A percentile compares a stretch with the other conserved stretches of the same genome.
phyloP scores from a whole-genome alignment of 2,797 vertebrate genomes.

The Phrynocephalus forsythii region DNA sequence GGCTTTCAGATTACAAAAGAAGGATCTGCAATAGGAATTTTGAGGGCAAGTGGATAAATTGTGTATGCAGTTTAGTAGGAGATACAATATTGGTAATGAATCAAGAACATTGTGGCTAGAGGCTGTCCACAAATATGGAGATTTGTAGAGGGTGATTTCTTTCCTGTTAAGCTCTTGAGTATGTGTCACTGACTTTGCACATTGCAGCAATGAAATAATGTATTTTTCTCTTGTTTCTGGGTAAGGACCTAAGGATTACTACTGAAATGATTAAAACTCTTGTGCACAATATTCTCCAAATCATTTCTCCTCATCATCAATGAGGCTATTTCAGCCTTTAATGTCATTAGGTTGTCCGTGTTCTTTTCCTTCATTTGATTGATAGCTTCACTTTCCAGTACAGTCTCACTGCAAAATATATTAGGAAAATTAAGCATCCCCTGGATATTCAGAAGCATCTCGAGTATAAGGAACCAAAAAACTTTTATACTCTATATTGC shows the following conservation, averaged over 20 bases:
- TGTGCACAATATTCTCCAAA: not conserved
- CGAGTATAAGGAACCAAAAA: constrained; percentile 6
- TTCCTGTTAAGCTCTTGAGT: not conserved
- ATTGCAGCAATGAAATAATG: not conserved
- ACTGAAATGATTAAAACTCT: constrained; percentile 45
- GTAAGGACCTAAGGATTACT: not conserved
- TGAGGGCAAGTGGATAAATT: not conserved
- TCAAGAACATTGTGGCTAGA: constrained; percentile 36
- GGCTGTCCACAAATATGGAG: not conserved
- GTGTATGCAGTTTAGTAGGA: not conserved
- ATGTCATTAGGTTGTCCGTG: constrained; percentile 27
- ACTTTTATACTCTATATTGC: rapidly evolving
- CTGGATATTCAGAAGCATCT: not conserved
- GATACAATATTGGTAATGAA: not conserved
- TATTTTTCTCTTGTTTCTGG: constrained; percentile 6
- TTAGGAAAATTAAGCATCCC: not conserved
- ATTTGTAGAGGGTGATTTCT: not conserved
- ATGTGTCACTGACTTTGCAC: not conserved
- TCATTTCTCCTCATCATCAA: constrained; percentile 9
- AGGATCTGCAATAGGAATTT: constrained; percentile 2
- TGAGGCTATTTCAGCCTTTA: constrained; percentile 39
- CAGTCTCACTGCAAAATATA: not conserved
- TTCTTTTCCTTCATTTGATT: constrained; percentile 20
- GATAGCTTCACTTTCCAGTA: not conserved
- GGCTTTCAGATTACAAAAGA: constrained; percentile 17